Percentiles rank a stretch among this genome's conserved stretches.
phyloP scores from a whole-genome alignment of 2,888 invertebrate species.

The Fragum sueziense region DNA sequence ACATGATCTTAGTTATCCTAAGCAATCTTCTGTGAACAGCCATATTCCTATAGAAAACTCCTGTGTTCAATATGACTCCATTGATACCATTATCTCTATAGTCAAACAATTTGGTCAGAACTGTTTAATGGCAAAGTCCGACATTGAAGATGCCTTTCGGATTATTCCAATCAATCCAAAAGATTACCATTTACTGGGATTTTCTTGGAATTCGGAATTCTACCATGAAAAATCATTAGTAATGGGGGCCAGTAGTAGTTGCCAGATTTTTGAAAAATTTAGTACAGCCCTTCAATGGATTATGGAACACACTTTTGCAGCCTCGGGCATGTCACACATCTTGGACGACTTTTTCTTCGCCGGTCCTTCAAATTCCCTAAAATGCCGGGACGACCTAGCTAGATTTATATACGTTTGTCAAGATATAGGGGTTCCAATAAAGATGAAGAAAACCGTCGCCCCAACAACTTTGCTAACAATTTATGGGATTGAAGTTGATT shows the following conservation, averaged over 20 bases:
- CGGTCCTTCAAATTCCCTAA: neutral
- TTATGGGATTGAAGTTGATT: conserved; percentile 33
- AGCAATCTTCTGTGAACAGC: conserved; percentile 14
- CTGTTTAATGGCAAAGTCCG: conserved; percentile 40
- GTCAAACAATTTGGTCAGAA: conserved; percentile 29
- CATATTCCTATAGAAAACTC: conserved; percentile 17
- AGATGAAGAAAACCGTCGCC: neutral
- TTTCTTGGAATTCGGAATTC: conserved; percentile 17
- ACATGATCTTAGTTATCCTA: conserved; percentile 39
- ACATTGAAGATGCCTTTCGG: conserved; percentile 45
- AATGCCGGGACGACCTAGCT: neutral
- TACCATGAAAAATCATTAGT: neutral
- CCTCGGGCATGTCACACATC: neutral
- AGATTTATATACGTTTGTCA: neutral
- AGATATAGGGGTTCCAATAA: neutral
- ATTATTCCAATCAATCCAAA: conserved; percentile 44
- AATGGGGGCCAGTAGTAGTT: conserved; percentile 5
- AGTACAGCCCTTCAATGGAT: conserved; percentile 16
- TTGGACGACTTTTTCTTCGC: conserved; percentile 18
- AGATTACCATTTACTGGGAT: conserved; percentile 38
- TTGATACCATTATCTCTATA: conserved; percentile 27
- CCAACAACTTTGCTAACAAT: conserved; percentile 19
- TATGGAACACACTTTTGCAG: neutral
- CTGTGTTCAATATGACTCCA: conserved; percentile 33
- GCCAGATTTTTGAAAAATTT: conserved; percentile 16